Evolutionary conservation across 2,113 vertebrate genomes (phyloP).

Genomic region (Meriones unguiculatus): DNA sequence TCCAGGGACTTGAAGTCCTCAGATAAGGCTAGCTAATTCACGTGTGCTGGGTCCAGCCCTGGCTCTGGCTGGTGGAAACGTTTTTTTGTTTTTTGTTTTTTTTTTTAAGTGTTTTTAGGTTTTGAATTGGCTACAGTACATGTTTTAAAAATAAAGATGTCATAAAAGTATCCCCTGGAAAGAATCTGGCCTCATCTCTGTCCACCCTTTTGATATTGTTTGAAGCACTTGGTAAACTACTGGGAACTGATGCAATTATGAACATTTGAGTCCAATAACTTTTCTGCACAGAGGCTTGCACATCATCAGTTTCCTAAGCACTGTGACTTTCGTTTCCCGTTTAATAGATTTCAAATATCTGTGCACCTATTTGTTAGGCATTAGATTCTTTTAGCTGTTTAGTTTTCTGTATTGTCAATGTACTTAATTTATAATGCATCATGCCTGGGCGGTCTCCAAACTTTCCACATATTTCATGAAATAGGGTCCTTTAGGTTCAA

Average conservation of each 20-base stretch:
- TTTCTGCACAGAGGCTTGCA: neutral
- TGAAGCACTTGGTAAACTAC: neutral
- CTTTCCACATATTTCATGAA: neutral
- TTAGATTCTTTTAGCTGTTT: neutral
- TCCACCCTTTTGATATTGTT: neutral
- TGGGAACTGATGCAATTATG: neutral
- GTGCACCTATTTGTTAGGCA: neutral
- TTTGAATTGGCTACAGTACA: neutral
- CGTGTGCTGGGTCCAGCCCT: neutral
- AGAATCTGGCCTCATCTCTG: neutral
- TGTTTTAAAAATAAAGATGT: constrained; percentile 11
- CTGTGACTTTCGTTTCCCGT: constrained; percentile 22
- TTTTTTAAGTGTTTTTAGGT: neutral
- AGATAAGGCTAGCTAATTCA: constrained; percentile 11
- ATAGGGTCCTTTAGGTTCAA: neutral
- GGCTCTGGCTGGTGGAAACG: neutral
- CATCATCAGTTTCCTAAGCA: neutral
- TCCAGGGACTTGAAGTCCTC: constrained; percentile 33
- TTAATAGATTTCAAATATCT: constrained; percentile 26
- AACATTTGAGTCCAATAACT: neutral
- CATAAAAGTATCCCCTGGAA: neutral
- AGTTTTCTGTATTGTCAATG: neutral
- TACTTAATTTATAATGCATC: neutral
- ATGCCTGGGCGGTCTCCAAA: neutral
- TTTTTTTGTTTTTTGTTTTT: neutral